Evolutionary conservation across 2,113 vertebrate genomes (phyloP).

Genomic region (Lamprologus speciosus): DNA sequence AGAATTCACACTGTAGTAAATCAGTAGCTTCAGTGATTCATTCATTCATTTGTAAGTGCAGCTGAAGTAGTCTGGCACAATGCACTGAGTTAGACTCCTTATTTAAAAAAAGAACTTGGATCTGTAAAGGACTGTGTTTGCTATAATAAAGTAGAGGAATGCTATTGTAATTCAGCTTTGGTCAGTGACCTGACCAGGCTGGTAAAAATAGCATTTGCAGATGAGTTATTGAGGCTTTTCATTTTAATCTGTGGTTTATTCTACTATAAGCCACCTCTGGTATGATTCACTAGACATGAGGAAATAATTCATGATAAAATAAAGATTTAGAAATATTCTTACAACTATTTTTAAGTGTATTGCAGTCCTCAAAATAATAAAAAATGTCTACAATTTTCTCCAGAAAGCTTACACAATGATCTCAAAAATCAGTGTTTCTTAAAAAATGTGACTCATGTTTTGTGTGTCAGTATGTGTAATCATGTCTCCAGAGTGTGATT

Average conservation of each 20-base stretch:
- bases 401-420: constrained; percentile 15
- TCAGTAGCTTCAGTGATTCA: background rate
- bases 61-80: background rate
- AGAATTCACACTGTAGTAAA: background rate
- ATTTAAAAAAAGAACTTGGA: background rate
- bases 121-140: background rate
- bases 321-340: background rate
- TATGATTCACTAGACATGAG: background rate
- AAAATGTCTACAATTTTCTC: background rate
- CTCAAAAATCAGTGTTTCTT: constrained; percentile 37
- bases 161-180: background rate
- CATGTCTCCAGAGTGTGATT: constrained; percentile 57
- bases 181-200: background rate
- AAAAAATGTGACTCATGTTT: constrained; percentile 41
- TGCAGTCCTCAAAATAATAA: background rate
- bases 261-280: background rate
- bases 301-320: background rate
- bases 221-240: background rate
- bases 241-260: background rate
- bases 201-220: background rate
- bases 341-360: background rate
- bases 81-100: background rate
- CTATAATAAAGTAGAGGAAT: background rate
- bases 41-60: background rate
- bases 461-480: constrained; percentile 48